A percentile compares a stretch with the other conserved stretches of the same genome.
Evolutionary conservation across 2,113 vertebrate genomes (phyloP).

Genomic region (Rhodinocichla rosea): DNA sequence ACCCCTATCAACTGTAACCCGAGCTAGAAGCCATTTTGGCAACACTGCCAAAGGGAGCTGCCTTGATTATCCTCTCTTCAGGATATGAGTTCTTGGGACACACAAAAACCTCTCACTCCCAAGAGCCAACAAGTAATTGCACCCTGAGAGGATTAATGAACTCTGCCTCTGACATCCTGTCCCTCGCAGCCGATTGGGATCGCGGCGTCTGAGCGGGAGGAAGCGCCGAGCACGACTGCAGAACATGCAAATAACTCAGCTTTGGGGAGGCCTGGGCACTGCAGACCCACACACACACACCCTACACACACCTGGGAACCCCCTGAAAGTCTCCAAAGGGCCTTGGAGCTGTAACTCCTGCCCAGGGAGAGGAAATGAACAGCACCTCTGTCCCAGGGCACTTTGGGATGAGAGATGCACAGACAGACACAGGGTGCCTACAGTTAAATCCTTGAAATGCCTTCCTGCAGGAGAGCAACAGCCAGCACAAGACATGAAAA

Average conservation of each 20-base stretch:
- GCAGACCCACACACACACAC: not conserved
- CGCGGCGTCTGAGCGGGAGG: slow-evolving; percentile 46
- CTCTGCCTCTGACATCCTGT: slow-evolving; percentile 50
- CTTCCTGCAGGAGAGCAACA: not conserved
- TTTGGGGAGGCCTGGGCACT: not conserved
- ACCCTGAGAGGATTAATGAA: slow-evolving; percentile 69
- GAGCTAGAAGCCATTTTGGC: slow-evolving; percentile 41
- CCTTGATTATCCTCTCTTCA: slow-evolving; percentile 71
- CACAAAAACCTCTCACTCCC: slow-evolving; percentile 67
- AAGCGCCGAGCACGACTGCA: not conserved
- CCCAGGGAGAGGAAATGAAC: fast-evolving
- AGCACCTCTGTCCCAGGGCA: no score
- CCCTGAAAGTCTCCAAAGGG: not conserved
- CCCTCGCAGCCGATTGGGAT: slow-evolving; percentile 64
- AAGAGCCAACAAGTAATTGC: slow-evolving; percentile 71
- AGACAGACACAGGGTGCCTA: not conserved
- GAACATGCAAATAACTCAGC: not conserved
- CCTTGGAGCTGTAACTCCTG: not conserved
- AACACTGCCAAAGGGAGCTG: slow-evolving; percentile 60
- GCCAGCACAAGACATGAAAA: not conserved
- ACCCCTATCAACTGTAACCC: slow-evolving; percentile 66
- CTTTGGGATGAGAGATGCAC: not conserved
- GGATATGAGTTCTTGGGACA: slow-evolving; percentile 78
- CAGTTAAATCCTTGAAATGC: not conserved
- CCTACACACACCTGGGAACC: not conserved